phyloP scores from a whole-genome alignment of 1,140 invertebrate species.

The Parasteatoda tepidariorum region DNA sequence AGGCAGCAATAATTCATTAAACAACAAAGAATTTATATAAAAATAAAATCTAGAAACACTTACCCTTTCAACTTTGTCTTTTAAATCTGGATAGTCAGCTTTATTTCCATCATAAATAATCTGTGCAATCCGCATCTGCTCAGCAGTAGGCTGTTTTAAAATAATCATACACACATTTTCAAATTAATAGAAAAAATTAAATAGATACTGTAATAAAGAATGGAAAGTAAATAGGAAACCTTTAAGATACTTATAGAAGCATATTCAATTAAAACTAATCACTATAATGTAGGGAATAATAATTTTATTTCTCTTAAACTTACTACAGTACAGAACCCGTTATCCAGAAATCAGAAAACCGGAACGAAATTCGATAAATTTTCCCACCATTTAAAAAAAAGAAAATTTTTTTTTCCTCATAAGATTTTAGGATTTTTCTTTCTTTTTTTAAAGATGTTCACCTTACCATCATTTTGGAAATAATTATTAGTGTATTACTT shows the following conservation, averaged over 20 bases:
- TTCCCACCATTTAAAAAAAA: no score
- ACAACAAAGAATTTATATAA: no score
- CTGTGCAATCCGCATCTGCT: constrained; percentile 78
- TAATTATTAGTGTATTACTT: no score
- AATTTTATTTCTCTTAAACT: background rate
- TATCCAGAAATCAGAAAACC: no score
- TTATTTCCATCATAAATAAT: constrained; percentile 75
- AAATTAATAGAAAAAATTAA: background rate
- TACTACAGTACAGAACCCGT: no score
- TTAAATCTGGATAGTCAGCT: constrained; percentile 75
- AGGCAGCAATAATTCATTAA: no score
- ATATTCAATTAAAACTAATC: background rate
- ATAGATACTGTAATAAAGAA: background rate
- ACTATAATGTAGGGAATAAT: background rate
- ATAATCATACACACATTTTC: background rate
- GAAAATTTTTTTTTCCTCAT: no score
- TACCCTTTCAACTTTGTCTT: constrained; percentile 80
- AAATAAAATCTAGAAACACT: no score
- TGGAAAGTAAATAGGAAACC: background rate
- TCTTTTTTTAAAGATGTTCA: no score
- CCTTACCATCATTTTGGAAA: no score
- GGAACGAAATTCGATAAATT: no score
- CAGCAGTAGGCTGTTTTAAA: constrained; percentile 72
- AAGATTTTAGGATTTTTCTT: no score
- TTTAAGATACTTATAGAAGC: background rate